Base-by-base conservation (phyloP, 2,113 vertebrate genomes). In the Coreoperca whiteheadi region DNA sequence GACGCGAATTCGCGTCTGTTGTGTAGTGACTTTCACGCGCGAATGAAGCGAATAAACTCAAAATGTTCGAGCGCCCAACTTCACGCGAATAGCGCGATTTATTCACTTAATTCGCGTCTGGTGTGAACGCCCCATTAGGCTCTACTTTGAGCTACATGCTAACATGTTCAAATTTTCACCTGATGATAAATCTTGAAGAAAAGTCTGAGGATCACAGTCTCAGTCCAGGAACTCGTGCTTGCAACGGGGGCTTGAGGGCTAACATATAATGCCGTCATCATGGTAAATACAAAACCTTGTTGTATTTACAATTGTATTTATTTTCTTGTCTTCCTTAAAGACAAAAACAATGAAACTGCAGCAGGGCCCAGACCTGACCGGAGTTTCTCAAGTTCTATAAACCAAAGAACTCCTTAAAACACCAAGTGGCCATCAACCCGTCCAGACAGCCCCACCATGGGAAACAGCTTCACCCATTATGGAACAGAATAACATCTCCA, bases 401-500 rank as follows among this genome's bases (percentile, higher is more conserved):
- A 82, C 43, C 10, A 23, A 74, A 30, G 73, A 32, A 50, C 23
- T 78, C 39, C 39, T 39, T 15, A 70, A 56, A 76, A 34, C 20
- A 61, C 12, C 25, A 59, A 57, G 21, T 80, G 72, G 56, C 71
- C 76, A 53, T 43, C 63, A 48, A 28, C 39, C 32, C 6, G 5
- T 76, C 68, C 78, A 30, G 69, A 85, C 74, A 50, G 53, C 75
- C n/a, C 25, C 18, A 60, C 70, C 68, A 73, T 80, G 87, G 79
- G 84, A 92, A 93, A 82, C 39, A 28, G 4, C 54, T 82, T 73
- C 59, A 28, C 50, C 74, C 67, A 81, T 77, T 77, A 75, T 57
- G 16, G 75, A 83, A 63, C 65, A 73, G 87, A 90, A 90, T 48
- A 89, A 85, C 88, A 86, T 88, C 30, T 69, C 77, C 5, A 1